Evolutionary conservation across 2,888 invertebrate species (phyloP), one percentile per base, ranked within the genome.

Genomic region (Cotesia congregata): DNA sequence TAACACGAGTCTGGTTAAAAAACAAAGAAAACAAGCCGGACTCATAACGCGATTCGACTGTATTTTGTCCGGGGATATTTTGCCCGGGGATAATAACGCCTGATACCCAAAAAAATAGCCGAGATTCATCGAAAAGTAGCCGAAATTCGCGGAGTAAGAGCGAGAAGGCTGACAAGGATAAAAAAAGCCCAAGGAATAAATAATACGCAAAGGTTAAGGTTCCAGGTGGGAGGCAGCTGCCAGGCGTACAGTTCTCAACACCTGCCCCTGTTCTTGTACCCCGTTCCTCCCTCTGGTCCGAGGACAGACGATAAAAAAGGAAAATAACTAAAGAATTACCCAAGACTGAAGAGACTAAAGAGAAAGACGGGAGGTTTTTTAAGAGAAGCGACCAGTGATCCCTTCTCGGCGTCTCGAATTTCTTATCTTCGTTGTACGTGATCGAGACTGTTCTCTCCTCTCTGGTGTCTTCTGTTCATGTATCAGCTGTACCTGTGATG

Each of bases 161-260:
- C n/a, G 20, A 15, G 62, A 17, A 62, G 9, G 9, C 60, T 6
- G 30, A 30, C 30, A 65, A 40, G 50, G 12, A 73, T 50, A 62
- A 9, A 75, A 75, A 65, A 74, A 60, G 69, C 74, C 64, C 50
- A 68, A 67, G 17, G 50, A 61, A 75, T 74, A 74, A 74, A 59
- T 41, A 17, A 70, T 64, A 60, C 40, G 62, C 17, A 50, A 77
- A 76, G 77, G 78, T 76, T 75, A 83, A 82, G 79, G 80, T 85
- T 86, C 89, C 89, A 89, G 89, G 88, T 89, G 89, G 88, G 88
- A 88, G 89, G 88, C 89, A 89, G 89, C 89, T 89, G 89, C 86
- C 83, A 87, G 82, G 84, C 88, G 88, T 83, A 81, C 82, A 82
- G 77, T 70, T 39, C 79, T 80, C 82, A 86, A 87, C 88, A 88